Evolutionary conservation across 2,888 invertebrate genomes (phyloP), one percentile per base, ranked within the genome.

Genomic region (Oscheius sp.): DNA sequence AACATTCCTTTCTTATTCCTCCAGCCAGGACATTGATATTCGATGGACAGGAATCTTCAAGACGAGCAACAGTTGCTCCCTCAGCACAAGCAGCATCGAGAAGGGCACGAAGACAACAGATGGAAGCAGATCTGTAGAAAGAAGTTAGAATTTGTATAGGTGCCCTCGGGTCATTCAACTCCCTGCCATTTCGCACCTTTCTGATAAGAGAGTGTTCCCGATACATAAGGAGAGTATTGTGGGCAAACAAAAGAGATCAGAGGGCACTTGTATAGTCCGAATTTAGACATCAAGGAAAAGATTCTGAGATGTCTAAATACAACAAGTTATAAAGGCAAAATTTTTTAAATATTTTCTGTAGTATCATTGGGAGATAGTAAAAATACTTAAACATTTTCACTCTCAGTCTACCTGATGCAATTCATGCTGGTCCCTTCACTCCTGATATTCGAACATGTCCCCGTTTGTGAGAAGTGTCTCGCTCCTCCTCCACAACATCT

Each of bases 401-500:
- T n/a, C n/a, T 26, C 26, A 33, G 28, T 44, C 49, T 66, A 67
- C 70, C 72, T 45, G 17, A 70, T 71, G 59, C 83, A 84, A n/a
- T 80, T 80, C 64, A 71, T 70, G 44, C 83, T 82, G 9, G 75
- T 72, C 24, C 84, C 84, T 44, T 78, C 84, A n/a, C 73, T 65
- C 57, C 73, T 70, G 36, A 81, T 75, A 17, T 72, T 74, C 22
- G 74, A 74, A 57, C 83, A 83, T 0, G 82, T 80, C 26, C 64
- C 64, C 1, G 80, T 77, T 64, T 77, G 82, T 12, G 74, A 72
- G 69, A 77, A 84, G 56, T 85, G 85, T 22, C 85, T 72, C 2
- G 80, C 72, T 24, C 85, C 85, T 0, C 85, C 85, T n/a, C 79
- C 71, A 73, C 85, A 85, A 67, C 85, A 85, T 61, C 85, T 70